Evolutionary conservation across 1,140 invertebrate genomes (phyloP).

Genomic region (Atta texana): DNA sequence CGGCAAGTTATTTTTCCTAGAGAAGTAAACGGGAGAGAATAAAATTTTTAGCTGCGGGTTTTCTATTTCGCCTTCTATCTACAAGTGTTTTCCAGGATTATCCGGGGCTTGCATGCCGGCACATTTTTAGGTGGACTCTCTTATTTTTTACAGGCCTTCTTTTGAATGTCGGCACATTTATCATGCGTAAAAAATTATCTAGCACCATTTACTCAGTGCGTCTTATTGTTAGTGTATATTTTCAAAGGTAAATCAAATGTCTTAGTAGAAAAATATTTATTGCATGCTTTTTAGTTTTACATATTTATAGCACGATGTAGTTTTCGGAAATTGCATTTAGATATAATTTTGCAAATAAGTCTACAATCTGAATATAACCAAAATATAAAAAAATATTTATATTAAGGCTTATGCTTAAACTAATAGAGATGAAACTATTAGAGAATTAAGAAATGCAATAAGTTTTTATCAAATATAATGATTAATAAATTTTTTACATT

Average conservation of each 20-base stretch:
- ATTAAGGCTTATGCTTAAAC: background rate
- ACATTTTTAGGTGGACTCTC: background rate
- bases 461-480: background rate
- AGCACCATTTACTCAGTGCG: background rate
- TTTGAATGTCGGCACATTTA: background rate
- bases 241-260: background rate
- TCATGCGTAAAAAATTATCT: constrained; percentile 23
- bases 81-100: constrained; percentile 22
- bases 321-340: background rate
- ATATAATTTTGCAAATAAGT: background rate
- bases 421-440: background rate
- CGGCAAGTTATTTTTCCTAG: constrained; percentile 24
- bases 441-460: background rate
- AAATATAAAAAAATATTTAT: background rate
- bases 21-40: constrained; percentile 36
- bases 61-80: constrained; percentile 18
- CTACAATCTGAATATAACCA: background rate
- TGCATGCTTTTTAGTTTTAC: too few relatives aligned
- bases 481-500: background rate
- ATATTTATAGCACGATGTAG: background rate
- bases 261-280: background rate
- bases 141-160: constrained; percentile 22
- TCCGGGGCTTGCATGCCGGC: background rate
- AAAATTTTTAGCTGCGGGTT: constrained; percentile 34
- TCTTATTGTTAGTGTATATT: background rate